Conservation (phyloP, 2,888 invertebrate species). For the Chrysodeixis includens region DNA sequence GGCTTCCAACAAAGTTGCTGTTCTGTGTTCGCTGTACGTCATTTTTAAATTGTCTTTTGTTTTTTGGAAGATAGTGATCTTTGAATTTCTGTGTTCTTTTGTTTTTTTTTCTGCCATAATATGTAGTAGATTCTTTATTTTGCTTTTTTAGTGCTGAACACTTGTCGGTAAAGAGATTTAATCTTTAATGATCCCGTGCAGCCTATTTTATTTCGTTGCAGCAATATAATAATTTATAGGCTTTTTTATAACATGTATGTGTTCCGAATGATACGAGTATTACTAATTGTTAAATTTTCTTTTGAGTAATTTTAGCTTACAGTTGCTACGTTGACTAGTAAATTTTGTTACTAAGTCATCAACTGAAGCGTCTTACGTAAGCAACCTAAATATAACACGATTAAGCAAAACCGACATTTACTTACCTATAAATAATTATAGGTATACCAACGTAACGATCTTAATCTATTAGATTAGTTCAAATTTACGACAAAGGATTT, state of each 20-base stretch:
- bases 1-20: background rate
- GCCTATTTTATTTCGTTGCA: too few species aligned
- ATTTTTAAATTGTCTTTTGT: background rate
- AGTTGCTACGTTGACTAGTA: background rate
- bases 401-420: background rate
- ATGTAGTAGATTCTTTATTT: too few species aligned
- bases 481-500: constrained; percentile 51
- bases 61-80: background rate
- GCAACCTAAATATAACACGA: background rate
- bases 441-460: constrained; percentile 11
- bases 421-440: constrained; percentile 10
- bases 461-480: constrained; percentile 47
- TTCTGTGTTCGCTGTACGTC: background rate
- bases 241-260: too few species aligned
- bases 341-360: background rate
- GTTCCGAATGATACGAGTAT: too few species aligned
- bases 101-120: background rate
- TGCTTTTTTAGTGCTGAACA: too few species aligned
- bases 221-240: too few species aligned
- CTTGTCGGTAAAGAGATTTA: too few species aligned
- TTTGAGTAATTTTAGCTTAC: background rate
- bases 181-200: too few species aligned
- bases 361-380: background rate
- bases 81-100: background rate
- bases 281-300: too few species aligned